Conservation (phyloP, 2,797 vertebrate species). For the Discoglossus pictus region DNA sequence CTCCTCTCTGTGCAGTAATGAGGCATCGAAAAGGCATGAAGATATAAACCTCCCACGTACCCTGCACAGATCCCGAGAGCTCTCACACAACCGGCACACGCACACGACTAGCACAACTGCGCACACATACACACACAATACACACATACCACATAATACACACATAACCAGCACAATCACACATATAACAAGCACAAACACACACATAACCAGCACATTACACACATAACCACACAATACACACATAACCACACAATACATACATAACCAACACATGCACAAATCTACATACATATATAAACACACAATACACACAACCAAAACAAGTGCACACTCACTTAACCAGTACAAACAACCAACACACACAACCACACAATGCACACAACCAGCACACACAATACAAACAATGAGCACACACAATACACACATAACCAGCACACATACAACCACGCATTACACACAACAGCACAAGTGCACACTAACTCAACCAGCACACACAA, state of each 20-base stretch:
- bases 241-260: not conserved
- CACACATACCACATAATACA: too few relatives aligned
- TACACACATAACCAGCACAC: not conserved
- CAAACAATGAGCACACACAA: slow-evolving; percentile 1
- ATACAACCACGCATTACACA: not conserved
- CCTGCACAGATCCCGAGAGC: slow-evolving; percentile 27
- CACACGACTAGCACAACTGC: not conserved
- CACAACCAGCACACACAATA: not conserved
- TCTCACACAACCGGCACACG: slow-evolving; percentile 23
- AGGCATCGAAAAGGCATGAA: slow-evolving; percentile 42
- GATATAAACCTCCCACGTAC: slow-evolving; percentile 49
- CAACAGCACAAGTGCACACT: not conserved
- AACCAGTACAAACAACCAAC: not conserved
- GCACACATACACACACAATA: not conserved
- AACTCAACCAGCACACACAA: not conserved
- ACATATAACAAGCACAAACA: not conserved
- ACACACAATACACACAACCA: slow-evolving; percentile 3
- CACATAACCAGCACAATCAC: not conserved
- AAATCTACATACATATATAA: not conserved
- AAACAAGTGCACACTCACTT: not conserved
- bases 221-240: not conserved
- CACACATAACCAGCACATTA: too few relatives aligned
- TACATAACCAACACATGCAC: not conserved
- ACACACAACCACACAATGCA: not conserved
- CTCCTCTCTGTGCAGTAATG: slow-evolving; percentile 42